phyloP scores from a whole-genome alignment of 2,113 vertebrate species.

The Amazona vittata region DNA sequence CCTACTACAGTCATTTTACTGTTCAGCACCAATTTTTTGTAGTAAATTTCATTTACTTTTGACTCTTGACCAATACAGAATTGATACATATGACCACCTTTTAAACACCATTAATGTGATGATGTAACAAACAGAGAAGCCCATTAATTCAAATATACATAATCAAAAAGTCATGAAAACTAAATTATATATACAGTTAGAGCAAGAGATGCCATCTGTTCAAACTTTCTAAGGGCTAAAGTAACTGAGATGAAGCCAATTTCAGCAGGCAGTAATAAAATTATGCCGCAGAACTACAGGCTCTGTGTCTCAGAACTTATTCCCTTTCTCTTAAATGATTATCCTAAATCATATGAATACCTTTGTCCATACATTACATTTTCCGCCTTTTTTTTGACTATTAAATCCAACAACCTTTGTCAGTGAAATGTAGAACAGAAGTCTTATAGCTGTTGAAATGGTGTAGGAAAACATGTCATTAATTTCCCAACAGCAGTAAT shows the following conservation, averaged over 20 bases:
- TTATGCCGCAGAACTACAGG: neutral
- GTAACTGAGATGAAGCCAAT: slow-evolving; percentile 33
- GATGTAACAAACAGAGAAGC: slow-evolving; percentile 4
- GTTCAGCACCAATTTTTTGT: neutral
- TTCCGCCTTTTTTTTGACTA: neutral
- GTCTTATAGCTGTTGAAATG: neutral
- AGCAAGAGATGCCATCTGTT: slow-evolving; percentile 63
- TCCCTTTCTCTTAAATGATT: neutral
- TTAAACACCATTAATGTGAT: slow-evolving; percentile 1
- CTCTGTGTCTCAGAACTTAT: neutral
- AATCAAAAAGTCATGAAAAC: slow-evolving; percentile 39
- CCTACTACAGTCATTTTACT: neutral
- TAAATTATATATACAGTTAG: slow-evolving; percentile 46
- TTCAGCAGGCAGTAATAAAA: slow-evolving; percentile 45
- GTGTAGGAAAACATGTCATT: neutral
- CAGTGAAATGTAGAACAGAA: neutral
- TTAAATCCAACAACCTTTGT: neutral
- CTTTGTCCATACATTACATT: neutral
- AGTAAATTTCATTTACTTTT: neutral
- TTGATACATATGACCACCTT: neutral
- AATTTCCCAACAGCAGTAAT: neutral
- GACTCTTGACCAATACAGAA: neutral
- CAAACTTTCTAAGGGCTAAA: slow-evolving; percentile 48
- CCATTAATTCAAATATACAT: slow-evolving; percentile 41
- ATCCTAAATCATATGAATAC: neutral